Evolutionary conservation across 2,113 vertebrate genomes (phyloP).

Genomic region (Candoia aspera): DNA sequence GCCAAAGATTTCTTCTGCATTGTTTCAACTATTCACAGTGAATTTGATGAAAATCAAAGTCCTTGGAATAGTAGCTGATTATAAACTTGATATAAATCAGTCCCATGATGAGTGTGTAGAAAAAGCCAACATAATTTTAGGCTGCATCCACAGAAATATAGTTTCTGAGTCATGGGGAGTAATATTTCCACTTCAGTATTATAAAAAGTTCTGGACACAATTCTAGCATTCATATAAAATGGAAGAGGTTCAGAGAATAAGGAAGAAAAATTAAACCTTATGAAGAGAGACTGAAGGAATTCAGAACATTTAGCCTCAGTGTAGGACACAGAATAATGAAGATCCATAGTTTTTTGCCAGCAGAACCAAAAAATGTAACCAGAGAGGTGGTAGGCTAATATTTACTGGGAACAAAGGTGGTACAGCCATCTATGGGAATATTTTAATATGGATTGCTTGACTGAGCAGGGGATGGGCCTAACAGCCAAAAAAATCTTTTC

Average conservation of each 20-base stretch:
- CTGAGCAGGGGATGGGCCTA: background rate
- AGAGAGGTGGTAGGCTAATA: background rate
- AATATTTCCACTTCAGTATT: background rate
- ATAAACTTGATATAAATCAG: background rate
- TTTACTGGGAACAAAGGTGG: background rate
- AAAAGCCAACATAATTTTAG: background rate
- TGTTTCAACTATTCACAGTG: background rate
- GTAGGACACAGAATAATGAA: background rate
- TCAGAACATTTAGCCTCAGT: background rate
- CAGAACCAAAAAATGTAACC: background rate
- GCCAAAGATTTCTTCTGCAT: background rate
- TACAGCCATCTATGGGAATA: background rate
- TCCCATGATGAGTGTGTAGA: background rate
- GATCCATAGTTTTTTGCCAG: background rate
- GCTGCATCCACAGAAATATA: background rate
- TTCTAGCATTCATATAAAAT: background rate
- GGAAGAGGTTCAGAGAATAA: background rate
- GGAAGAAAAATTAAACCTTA: background rate
- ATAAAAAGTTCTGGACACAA: background rate
- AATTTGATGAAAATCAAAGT: background rate
- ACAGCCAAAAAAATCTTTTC: background rate
- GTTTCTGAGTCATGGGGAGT: background rate
- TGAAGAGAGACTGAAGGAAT: background rate
- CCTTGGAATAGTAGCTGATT: background rate
- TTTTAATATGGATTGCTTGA: background rate